Base-by-base conservation (phyloP, 2,797 vertebrate species). In the Cottoperca gobio region DNA sequence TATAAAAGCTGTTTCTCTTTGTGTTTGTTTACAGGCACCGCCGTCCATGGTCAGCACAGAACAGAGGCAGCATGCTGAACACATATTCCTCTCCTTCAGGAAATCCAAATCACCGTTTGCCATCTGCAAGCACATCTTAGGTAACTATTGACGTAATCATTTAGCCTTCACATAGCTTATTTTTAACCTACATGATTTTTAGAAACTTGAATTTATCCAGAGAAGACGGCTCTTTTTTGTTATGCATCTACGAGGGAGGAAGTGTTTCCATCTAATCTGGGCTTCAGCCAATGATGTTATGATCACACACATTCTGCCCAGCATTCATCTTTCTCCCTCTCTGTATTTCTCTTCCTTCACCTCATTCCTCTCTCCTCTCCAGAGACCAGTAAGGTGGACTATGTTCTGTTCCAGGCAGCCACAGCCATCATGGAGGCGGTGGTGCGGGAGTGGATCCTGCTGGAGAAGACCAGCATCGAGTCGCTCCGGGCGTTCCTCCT, bases 301-400 rank as follows among this genome's bases (percentile, higher is more conserved):
- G 35, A 21, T 71, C 16, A 40, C 40, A 58, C 31, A 40, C 21
- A n/a, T n/a, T n/a, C 54, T 55, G 24, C 45, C n/a, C n/a, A n/a
- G n/a, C n/a, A n/a, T 5, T 43, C 14, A 33, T 28, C 21, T 57
- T 48, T 17, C 21, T 28, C 6, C 13, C 3, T 21, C 16, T 2
- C 64, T 13, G 5, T 28, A 11, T 52, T 42, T 55, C 2, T 53
- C 10, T 4, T 39, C 19, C 45, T 24, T 8, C 14, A 6, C 42
- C 31, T 35, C 28, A 45, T 23, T 33, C n/a, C 0, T 43, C 53
- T 1, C 7, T 2, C 24, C 21, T 49, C 57, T 39, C 39, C 95
- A 99, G 98, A 99, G 96, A 99, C 97, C 80, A 99, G 98, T 93
- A 99, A 99, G 93, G 98, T 99, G 95, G 98, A 99, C 89, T 99